Evolutionary conservation across 30 jellyfish, hydroid and myxozoan species (phyloP).

Genomic region (Turritopsis dohrnii): DNA sequence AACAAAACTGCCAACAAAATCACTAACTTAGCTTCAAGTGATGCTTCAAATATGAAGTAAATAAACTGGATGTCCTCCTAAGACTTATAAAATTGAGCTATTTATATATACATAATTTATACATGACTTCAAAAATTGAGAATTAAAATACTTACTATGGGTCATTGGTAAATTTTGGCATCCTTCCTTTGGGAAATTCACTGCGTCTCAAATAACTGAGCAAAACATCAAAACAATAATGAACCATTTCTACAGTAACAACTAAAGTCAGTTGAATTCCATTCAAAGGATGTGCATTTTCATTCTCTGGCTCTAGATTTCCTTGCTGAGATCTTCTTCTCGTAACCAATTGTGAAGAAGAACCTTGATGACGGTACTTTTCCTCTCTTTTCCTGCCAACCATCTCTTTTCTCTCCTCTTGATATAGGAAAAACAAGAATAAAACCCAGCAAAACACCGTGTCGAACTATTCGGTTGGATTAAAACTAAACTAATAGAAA

Average conservation of each 20-base stretch:
- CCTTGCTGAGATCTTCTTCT: slow-evolving; percentile 26
- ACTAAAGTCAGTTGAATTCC: slow-evolving; percentile 44
- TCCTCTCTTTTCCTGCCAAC: slow-evolving; percentile 42
- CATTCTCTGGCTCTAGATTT: slow-evolving; percentile 8
- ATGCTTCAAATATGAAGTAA: no score
- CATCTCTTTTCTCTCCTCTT: neutral
- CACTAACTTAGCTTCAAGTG: no score
- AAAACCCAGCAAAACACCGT: neutral
- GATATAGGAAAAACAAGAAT: neutral
- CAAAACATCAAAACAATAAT: slow-evolving; percentile 83
- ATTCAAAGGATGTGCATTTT: slow-evolving; percentile 15
- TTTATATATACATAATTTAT: no score
- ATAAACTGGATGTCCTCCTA: no score
- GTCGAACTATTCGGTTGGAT: neutral
- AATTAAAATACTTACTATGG: slow-evolving; percentile 70
- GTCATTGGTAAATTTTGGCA: slow-evolving; percentile 85
- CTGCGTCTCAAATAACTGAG: slow-evolving; percentile 63
- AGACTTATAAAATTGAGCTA: no score
- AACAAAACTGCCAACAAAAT: no score
- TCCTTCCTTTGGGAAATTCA: slow-evolving; percentile 49
- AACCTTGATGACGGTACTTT: slow-evolving; percentile 20
- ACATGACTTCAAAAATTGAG: no score
- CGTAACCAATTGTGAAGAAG: neutral
- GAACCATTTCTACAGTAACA: slow-evolving; percentile 73
- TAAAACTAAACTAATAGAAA: neutral